Conservation (phyloP, 2,888 invertebrate genomes). For the Lordiphosa fenestrarum region DNA sequence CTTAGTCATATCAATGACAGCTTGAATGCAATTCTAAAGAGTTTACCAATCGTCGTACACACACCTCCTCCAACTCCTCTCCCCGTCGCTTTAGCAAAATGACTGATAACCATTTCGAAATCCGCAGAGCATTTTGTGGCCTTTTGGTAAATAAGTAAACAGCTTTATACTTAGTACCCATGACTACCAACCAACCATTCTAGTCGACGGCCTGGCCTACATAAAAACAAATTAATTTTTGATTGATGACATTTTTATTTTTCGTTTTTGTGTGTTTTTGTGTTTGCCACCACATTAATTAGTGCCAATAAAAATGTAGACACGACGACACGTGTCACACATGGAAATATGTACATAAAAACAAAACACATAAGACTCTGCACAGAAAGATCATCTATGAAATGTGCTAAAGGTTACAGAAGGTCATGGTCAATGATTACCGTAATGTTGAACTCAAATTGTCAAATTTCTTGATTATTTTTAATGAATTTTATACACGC, state of each 20-base stretch:
- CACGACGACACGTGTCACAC: constrained; percentile 52
- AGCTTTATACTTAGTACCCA: constrained; percentile 3
- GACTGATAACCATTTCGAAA: no score
- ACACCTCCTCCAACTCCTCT: not conserved
- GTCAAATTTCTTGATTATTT: constrained; percentile 13
- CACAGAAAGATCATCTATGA: constrained; percentile 12
- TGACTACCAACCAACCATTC: not conserved
- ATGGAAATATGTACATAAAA: constrained; percentile 27
- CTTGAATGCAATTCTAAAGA: no score
- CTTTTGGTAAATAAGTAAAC: no score
- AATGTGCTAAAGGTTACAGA: constrained; percentile 51
- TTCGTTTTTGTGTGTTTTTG: constrained; percentile 11
- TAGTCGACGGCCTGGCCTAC: no score
- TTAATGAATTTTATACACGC: constrained; percentile 7
- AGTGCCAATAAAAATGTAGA: constrained; percentile 62
- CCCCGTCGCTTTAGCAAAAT: no score
- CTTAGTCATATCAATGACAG: no score
- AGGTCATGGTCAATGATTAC: constrained; percentile 52
- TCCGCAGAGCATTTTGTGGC: no score
- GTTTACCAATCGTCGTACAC: constrained; percentile 1
- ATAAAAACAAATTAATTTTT: constrained; percentile 9
- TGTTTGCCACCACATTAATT: constrained; percentile 47
- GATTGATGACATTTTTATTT: constrained; percentile 8
- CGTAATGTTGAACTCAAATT: constrained; percentile 8
- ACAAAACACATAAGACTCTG: constrained; percentile 16